Evolutionary conservation across 2,113 vertebrate genomes (phyloP).

Genomic region (Recurvirostra avosetta): DNA sequence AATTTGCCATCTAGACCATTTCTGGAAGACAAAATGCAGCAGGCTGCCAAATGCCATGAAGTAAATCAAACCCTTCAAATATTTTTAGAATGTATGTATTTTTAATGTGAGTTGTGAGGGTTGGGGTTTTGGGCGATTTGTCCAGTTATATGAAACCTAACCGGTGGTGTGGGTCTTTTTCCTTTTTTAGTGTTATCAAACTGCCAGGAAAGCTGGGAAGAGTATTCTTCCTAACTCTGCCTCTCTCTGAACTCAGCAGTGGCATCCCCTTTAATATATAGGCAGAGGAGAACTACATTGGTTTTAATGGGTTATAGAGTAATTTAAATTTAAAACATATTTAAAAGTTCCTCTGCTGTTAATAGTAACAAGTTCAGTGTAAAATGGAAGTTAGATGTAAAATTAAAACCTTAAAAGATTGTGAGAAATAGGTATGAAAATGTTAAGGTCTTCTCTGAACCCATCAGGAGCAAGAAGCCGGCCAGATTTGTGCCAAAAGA

Average conservation of each 20-base stretch:
- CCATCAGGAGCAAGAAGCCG: background rate
- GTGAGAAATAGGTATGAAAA: background rate
- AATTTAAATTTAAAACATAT: background rate
- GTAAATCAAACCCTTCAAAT: background rate
- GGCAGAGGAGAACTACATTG: background rate
- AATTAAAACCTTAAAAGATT: background rate
- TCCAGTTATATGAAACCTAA: background rate
- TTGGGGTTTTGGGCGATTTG: accelerated
- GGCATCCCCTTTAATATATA: background rate
- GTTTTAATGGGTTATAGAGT: background rate
- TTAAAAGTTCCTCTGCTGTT: background rate
- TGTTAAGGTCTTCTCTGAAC: background rate
- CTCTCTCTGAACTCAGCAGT: background rate
- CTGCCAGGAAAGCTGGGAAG: background rate
- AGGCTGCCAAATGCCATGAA: background rate
- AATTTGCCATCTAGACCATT: background rate
- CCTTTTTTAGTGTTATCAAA: background rate
- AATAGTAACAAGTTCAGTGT: background rate
- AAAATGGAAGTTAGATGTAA: background rate
- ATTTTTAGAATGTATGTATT: background rate
- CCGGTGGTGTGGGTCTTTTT: background rate
- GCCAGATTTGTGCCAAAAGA: background rate
- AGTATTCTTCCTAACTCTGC: background rate
- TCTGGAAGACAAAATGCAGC: background rate
- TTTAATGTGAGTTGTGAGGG: background rate